Conservation (phyloP, 2,888 invertebrate species). For the Opisthograptis luteolata region DNA sequence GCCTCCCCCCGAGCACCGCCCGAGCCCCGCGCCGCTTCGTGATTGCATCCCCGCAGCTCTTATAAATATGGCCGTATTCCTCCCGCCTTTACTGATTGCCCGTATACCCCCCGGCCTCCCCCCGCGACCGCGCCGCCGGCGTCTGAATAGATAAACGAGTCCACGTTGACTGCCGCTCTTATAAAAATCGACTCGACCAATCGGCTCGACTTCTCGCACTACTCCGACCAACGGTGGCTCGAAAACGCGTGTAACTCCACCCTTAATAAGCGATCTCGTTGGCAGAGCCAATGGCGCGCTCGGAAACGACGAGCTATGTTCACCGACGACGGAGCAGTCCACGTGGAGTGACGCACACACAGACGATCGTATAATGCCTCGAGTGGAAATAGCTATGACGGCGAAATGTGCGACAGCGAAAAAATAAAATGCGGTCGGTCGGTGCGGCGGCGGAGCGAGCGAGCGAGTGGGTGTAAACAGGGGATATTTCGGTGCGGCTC, state of each 20-base stretch:
- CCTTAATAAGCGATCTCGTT: constrained; percentile 83
- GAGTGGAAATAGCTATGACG: constrained; percentile 85
- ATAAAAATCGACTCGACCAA: constrained; percentile 82
- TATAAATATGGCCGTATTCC: constrained; percentile 85
- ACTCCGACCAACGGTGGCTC: constrained; percentile 56
- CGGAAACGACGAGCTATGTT: constrained; percentile 67
- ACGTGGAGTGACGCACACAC: constrained; percentile 81
- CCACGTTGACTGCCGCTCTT: constrained; percentile 83
- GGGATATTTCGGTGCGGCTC: constrained; percentile 82
- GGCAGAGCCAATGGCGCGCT: constrained; percentile 59
- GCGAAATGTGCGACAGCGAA: constrained; percentile 85
- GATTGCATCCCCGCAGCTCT: constrained; percentile 85
- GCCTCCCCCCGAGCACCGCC: constrained; percentile 77
- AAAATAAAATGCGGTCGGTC: constrained; percentile 85
- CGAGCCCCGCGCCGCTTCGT: constrained; percentile 83
- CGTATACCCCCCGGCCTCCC: constrained; percentile 84
- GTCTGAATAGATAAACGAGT: constrained; percentile 86
- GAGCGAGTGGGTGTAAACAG: constrained; percentile 83
- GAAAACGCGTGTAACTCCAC: constrained; percentile 80
- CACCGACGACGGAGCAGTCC: constrained; percentile 78
- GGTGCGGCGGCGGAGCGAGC: constrained; percentile 71
- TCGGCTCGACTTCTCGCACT: constrained; percentile 48
- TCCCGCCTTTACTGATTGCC: constrained; percentile 86
- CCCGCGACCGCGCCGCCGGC: constrained; percentile 84
- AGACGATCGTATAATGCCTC: constrained; percentile 79